These are phyloP conservation scores for Tetrao urogallus DNA, from an alignment of 2,113 vertebrate genomes.

Conservation along the genomic window DNA sequence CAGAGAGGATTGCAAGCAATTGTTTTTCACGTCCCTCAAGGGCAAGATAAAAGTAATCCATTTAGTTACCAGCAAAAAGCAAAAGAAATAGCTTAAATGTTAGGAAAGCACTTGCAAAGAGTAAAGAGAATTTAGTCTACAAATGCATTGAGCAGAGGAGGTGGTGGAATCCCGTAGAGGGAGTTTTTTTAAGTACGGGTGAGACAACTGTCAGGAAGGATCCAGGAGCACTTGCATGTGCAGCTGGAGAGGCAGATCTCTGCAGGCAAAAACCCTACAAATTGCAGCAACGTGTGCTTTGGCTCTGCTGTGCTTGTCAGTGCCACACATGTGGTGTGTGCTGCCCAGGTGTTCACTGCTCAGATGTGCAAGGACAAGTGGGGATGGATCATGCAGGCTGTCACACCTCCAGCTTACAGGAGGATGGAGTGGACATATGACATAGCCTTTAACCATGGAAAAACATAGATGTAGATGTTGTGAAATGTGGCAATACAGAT, in stretches of 20 bases:
- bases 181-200: constrained; percentile 12
- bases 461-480: not conserved
- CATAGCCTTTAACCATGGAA: not conserved
- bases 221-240: not conserved
- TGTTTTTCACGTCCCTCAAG: constrained; percentile 53
- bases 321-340: not conserved
- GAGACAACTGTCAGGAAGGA: not conserved
- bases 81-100: not conserved
- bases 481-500: not conserved
- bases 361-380: not conserved
- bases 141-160: not conserved
- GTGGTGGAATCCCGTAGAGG: constrained; percentile 8
- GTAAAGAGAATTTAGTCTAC: constrained; percentile 11
- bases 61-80: not conserved
- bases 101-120: not conserved
- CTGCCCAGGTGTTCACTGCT: not conserved
- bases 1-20: not conserved
- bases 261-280: not conserved
- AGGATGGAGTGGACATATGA: not conserved
- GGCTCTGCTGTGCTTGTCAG: not conserved
- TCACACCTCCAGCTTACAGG: not conserved
- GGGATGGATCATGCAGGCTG: no score
- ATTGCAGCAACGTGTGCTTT: not conserved
- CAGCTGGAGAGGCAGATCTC: not conserved
- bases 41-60: constrained; percentile 51